Evolutionary conservation across 2,888 invertebrate genomes (phyloP), one percentile per base, ranked within the genome.

Genomic region (Zootermopsis nevadensis): DNA sequence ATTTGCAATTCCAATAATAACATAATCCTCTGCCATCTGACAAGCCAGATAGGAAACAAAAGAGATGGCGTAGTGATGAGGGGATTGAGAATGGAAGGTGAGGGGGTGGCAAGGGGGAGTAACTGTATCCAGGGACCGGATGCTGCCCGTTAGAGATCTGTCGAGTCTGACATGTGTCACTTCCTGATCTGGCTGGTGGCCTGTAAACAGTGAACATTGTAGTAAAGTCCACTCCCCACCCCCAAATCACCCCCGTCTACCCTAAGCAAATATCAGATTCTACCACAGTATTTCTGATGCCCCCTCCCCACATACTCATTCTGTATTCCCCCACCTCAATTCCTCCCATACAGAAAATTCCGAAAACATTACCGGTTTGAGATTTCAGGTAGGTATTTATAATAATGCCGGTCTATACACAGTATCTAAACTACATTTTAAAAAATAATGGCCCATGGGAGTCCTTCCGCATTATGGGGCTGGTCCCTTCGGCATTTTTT

Each of bases 1-100:
- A 82, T 82, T 82, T 82, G 77, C 76, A 82, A 82, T 77, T 82
- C 82, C 82, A 76, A 82, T 82, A 82, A 82, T 82, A 82, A 82
- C 82, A 77, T 77, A 82, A 82, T 74, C 82, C 82, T 55, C 24
- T 48, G 24, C 24, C 77, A 55, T 48, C 77, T 77, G 53, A 42
- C 53, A 77, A n/a, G 31, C 38, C 30, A 77, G 42, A 35, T 80
- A 80, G 80, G 80, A 80, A 80, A 80, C 80, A 66, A 80, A 69
- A 80, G 55, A n/a, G 80, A 66, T 12, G 38, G 31, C n/a, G 60
- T 60, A 80, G 31, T 53, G 60, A 80, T 80, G 66, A 66, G 24
- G 60, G 31, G 33, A 33, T 31, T 15, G 33, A 66, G 60, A 60
- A 80, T 55, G 33, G 72, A 27, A 27, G 42, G 76, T 22, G 42